Evolutionary conservation across 2,888 invertebrate genomes (phyloP), one percentile per base, ranked within the genome.

Genomic region (Norana najaformis): DNA sequence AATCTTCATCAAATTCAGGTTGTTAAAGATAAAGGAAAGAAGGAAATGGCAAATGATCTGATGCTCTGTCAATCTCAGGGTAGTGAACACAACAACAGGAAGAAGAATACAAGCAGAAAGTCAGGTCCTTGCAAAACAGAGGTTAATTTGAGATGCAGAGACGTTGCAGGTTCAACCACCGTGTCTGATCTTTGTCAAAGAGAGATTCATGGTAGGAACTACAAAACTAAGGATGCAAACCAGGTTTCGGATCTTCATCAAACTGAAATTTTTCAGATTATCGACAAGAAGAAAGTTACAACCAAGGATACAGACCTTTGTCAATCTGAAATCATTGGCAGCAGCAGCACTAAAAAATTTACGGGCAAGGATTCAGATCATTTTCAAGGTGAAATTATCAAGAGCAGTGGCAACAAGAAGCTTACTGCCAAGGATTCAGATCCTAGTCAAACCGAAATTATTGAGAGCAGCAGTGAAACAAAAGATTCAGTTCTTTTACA

Each of bases 231-330:
- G 69, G 69, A 69, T n/a, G n/a, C 30, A 69, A 69, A n/a, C 30
- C 69, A 69, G n/a, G 69, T n/a, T 69, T 30, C 69, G n/a, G 69
- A 69, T 69, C 69, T 69, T n/a, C 69, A 69, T 69, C 69, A 69
- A 2, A n/a, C 69, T 69, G 69, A 69, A 69, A 30, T 0, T 69
- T n/a, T 30, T 69, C 30, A 8, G n/a, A n/a, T 0, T n/a, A 69
- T 16, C n/a, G 69, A 30, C n/a, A 69, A 69, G 69, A 8, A n/a
- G 69, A 69, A 69, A 69, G 69, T 69, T 69, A 69, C 8, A 69
- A 69, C 8, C 30, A 69, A 69, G 30, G 8, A 69, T 69, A 69
- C n/a, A 3, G n/a, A n/a, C 0, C n/a, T n/a, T 69, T n/a, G n/a
- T 8, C 69, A n/a, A 69, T 69, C 69, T 69, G 69, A 69, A 69